These are phyloP conservation scores for Ctenosaura bakeri DNA, from an alignment of 2,797 vertebrate species.

Conservation along the genomic window DNA sequence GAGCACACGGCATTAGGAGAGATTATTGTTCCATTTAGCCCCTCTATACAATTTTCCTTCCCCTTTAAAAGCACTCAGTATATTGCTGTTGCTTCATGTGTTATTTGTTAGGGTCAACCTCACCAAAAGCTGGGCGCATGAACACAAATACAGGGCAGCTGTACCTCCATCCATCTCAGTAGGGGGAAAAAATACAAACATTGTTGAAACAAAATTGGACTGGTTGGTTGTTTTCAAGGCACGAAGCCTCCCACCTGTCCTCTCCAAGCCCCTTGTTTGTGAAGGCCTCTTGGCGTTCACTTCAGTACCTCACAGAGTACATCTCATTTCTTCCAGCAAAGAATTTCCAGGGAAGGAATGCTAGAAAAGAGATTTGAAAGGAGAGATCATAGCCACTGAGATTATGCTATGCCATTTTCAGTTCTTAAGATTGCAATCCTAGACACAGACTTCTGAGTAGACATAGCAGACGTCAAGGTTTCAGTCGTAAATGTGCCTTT, in stretches of 20 bases:
- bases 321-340: constrained; percentile 22
- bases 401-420: constrained; percentile 52
- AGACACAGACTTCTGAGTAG: neutral
- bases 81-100: constrained; percentile 71
- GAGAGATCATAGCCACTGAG: constrained; percentile 52
- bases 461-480: neutral
- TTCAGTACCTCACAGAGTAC: neutral
- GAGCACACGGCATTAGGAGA: constrained; percentile 72
- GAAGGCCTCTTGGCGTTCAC: constrained; percentile 51
- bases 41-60: constrained; percentile 44
- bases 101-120: constrained; percentile 78
- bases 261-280: constrained; percentile 49
- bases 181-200: constrained; percentile 69
- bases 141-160: constrained; percentile 72
- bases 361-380: constrained; percentile 45
- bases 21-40: constrained; percentile 73
- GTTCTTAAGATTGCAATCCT: constrained; percentile 6
- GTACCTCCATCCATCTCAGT: constrained; percentile 65
- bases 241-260: constrained; percentile 71
- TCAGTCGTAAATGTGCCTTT: constrained; percentile 53
- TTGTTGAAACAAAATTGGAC: constrained; percentile 71
- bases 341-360: constrained; percentile 45
- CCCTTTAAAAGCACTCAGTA: constrained; percentile 64
- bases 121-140: constrained; percentile 64
- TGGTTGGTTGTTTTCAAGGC: constrained; percentile 65